Conservation (phyloP, 2,797 vertebrate species). For the Leucoraja ocellata region DNA sequence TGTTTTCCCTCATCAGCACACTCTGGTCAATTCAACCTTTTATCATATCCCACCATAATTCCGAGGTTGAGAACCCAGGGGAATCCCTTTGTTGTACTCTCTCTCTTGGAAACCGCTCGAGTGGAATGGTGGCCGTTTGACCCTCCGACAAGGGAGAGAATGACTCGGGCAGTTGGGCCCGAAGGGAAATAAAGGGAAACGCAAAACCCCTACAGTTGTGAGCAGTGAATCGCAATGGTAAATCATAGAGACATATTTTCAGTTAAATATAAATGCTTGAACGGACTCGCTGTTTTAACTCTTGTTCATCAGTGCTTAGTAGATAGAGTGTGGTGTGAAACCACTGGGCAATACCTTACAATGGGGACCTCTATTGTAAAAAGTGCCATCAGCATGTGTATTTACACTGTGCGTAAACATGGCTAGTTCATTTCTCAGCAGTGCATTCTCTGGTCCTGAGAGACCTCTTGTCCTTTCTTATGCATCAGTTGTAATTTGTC, state of each 20-base stretch:
- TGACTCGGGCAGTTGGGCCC: no score
- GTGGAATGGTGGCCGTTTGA: no score
- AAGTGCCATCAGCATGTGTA: background rate
- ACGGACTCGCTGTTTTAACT: background rate
- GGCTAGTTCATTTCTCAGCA: background rate
- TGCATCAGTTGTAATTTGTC: background rate
- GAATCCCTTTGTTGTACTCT: no score
- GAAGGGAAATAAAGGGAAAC: no score
- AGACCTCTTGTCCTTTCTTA: background rate
- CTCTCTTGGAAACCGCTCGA: no score
- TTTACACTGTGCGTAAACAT: background rate
- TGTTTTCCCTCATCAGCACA: no score
- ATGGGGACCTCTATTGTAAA: background rate
- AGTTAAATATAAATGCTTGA: background rate
- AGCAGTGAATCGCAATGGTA: background rate
- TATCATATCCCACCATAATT: no score
- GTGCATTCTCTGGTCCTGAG: background rate
- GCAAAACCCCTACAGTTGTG: no score
- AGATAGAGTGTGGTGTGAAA: slow-evolving; percentile 8
- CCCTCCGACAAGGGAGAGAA: no score
- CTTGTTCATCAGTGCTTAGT: background rate
- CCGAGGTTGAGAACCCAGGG: no score
- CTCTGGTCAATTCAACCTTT: no score
- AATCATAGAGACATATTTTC: background rate
- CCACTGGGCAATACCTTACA: background rate